A percentile compares a stretch with the other conserved stretches of the same genome.
Conservation (phyloP, 2,797 vertebrate species). For the Spondyliosoma cantharus region DNA sequence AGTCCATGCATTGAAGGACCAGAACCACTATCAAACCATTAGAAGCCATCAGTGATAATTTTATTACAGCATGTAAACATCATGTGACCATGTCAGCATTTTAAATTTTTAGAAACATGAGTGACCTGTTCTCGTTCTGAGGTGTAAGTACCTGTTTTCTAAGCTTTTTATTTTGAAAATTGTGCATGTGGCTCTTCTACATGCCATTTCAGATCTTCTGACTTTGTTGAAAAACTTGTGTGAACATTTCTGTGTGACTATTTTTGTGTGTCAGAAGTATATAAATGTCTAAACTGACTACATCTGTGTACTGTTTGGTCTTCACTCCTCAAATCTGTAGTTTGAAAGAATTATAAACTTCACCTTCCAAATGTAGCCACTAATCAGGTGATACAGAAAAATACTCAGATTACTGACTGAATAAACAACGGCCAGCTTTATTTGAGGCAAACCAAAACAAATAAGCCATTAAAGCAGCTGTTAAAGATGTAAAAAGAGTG, state of each 20-base stretch:
- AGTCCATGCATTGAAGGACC: conserved; percentile 60
- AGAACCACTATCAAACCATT: conserved; percentile 12
- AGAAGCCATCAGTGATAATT: conserved; percentile 30
- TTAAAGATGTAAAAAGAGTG: not conserved
- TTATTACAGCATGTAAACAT: conserved; percentile 34
- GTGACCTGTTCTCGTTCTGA: conserved; percentile 57
- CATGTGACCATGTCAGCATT: conserved; percentile 58
- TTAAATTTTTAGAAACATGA: conserved; percentile 56
- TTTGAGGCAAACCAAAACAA: conserved; percentile 34
- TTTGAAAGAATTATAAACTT: not conserved
- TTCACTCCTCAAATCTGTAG: not conserved
- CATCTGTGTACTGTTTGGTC: conserved; percentile 7
- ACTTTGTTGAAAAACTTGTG: conserved; percentile 11
- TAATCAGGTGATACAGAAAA: not conserved
- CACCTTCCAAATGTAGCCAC: no score
- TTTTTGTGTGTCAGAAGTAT: conserved; percentile 24
- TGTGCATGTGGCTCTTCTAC: conserved; percentile 24
- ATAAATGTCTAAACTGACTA: conserved; percentile 50
- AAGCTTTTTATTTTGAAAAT: conserved; percentile 49
- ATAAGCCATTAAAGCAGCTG: not conserved
- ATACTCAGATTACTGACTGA: not conserved
- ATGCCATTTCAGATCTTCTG: not conserved
- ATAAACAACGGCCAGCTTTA: conserved; percentile 31
- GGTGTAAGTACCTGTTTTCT: conserved; percentile 31
- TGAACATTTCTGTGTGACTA: conserved; percentile 9